Evolutionary conservation across 2,113 vertebrate species (phyloP).

Genomic region (Amphiprion ocellaris): DNA sequence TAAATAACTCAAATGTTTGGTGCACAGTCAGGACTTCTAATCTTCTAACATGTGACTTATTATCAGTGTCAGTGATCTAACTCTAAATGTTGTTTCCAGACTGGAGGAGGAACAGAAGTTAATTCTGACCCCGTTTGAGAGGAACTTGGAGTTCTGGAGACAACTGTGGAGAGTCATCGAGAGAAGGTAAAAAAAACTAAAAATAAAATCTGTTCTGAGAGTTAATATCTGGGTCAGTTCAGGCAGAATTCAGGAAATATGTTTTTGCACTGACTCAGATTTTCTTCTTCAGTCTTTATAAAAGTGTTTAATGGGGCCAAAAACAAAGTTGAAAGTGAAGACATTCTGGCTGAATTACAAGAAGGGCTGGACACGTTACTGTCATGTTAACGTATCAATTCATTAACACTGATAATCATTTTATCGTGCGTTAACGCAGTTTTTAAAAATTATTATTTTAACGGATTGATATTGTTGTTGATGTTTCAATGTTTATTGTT

Average conservation of each 20-base stretch:
- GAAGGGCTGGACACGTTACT: too few relatives aligned
- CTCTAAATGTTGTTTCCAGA: slow-evolving; percentile 47
- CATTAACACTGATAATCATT: too few relatives aligned
- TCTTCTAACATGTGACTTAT: not conserved
- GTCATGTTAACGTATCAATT: too few relatives aligned
- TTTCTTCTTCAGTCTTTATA: too few relatives aligned
- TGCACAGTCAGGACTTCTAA: not conserved
- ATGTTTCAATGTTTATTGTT: too few relatives aligned
- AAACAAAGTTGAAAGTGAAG: too few relatives aligned
- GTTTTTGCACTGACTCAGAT: too few relatives aligned
- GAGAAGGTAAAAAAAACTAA: slow-evolving; percentile 87
- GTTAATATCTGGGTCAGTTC: not conserved
- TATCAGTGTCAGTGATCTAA: slow-evolving; percentile 1
- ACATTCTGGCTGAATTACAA: too few relatives aligned
- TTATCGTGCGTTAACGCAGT: too few relatives aligned
- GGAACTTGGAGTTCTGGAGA: slow-evolving; percentile 98
- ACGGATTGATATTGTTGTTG: too few relatives aligned
- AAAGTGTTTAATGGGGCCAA: too few relatives aligned
- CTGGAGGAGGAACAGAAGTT: slow-evolving; percentile 96
- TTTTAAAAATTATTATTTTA: too few relatives aligned
- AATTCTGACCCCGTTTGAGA: slow-evolving; percentile 96
- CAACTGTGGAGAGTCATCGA: slow-evolving; percentile 99
- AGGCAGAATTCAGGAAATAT: not conserved
- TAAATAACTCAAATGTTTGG: not conserved
- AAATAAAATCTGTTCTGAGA: not conserved